phyloP scores from a whole-genome alignment of 2,113 vertebrate genomes.

The human (Homo sapiens) region DNA sequence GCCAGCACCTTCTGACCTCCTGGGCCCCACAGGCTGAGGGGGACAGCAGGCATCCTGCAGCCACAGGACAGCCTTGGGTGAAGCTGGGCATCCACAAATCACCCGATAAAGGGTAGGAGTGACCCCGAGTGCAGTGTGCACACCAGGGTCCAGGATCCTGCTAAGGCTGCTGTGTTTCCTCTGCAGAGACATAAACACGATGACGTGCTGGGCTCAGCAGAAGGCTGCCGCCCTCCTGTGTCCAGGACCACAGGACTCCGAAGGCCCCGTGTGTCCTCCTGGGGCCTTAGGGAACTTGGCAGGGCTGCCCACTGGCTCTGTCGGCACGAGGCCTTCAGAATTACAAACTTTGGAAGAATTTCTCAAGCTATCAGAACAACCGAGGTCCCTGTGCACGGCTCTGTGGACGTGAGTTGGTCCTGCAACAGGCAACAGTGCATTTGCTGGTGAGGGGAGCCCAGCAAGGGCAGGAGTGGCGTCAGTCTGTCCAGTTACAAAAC shows the following conservation, averaged over 20 bases:
- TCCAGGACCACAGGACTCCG: not conserved
- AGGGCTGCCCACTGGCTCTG: not conserved
- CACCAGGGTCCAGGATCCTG: too few relatives aligned
- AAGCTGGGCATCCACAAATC: not conserved
- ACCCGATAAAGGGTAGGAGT: not conserved
- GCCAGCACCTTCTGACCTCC: not conserved
- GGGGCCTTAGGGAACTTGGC: too few relatives aligned
- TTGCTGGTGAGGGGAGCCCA: not conserved
- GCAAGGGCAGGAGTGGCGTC: not conserved
- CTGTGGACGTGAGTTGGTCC: not conserved
- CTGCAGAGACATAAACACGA: too few relatives aligned
- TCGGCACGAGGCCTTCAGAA: too few relatives aligned
- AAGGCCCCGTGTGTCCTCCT: too few relatives aligned
- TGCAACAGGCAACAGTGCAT: not conserved
- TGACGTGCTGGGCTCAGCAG: not conserved
- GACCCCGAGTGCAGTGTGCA: not conserved
- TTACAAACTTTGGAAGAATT: not conserved
- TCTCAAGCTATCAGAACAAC: not conserved
- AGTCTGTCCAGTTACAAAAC: too few relatives aligned
- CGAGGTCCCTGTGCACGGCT: not conserved
- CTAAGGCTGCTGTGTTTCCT: too few relatives aligned
- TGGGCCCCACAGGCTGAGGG: not conserved
- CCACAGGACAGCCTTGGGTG: not conserved
- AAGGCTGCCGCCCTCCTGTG: not conserved
- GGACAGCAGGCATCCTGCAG: too few relatives aligned